A percentile compares a stretch with the other conserved stretches of the same genome.
Evolutionary conservation across 2,797 vertebrate species (phyloP).

Genomic region (Squalus acanthias): DNA sequence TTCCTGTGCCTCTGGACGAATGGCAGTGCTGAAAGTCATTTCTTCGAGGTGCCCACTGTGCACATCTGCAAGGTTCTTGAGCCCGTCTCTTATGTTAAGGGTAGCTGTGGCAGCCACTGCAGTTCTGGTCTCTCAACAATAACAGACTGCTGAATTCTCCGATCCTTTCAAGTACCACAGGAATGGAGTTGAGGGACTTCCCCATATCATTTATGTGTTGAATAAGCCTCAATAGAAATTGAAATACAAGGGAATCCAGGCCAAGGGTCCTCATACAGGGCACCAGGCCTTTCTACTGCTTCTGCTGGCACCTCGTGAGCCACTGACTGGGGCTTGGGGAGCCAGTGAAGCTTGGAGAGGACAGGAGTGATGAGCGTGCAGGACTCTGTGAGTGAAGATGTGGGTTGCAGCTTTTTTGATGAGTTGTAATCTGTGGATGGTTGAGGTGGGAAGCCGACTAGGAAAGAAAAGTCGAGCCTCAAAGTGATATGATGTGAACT

Average conservation of each 20-base stretch:
- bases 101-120: not conserved
- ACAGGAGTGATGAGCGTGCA: too few relatives aligned
- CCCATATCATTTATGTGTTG: not conserved
- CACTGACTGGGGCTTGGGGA: not conserved
- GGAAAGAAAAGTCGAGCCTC: too few relatives aligned
- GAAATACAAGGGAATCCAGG: not conserved
- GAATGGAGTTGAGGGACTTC: not conserved
- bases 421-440: not conserved
- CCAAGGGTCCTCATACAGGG: not conserved
- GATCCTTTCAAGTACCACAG: not conserved
- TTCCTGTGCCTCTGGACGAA: not conserved
- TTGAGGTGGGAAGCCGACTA: too few relatives aligned
- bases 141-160: not conserved
- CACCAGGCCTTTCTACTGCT: not conserved
- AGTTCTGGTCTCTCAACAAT: not conserved
- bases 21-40: not conserved
- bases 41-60: not conserved
- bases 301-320: not conserved
- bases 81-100: not conserved
- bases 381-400: not conserved
- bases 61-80: not conserved
- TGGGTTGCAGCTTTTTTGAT: not conserved
- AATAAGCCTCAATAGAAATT: not conserved
- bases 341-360: not conserved
- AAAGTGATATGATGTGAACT: too few relatives aligned